Evolutionary conservation across 2,888 invertebrate species (phyloP).

Genomic region (Diplolepis rosae): DNA sequence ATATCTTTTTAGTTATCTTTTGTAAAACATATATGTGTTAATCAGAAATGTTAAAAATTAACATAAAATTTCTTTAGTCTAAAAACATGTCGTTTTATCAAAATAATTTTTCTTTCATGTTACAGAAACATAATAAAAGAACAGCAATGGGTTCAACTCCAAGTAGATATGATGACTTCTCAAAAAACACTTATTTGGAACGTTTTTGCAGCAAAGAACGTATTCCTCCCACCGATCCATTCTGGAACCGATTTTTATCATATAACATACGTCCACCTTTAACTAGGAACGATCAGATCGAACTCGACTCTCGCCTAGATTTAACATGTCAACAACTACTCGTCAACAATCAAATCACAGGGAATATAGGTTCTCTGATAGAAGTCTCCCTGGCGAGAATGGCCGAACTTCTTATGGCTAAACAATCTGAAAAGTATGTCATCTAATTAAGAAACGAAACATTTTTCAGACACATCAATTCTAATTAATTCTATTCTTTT

Average conservation of each 20-base stretch:
- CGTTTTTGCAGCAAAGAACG: slow-evolving; percentile 87
- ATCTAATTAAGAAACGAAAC: neutral
- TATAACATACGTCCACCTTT: slow-evolving; percentile 91
- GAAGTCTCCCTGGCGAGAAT: slow-evolving; percentile 89
- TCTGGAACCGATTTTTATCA: slow-evolving; percentile 95
- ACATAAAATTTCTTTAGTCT: neutral
- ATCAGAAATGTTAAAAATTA: neutral
- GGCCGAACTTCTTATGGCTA: slow-evolving; percentile 87
- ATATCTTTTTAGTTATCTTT: neutral
- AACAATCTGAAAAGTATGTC: slow-evolving; percentile 91
- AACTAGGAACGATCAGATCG: slow-evolving; percentile 79
- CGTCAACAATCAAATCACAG: slow-evolving; percentile 89
- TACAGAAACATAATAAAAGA: neutral
- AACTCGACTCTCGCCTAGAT: slow-evolving; percentile 86
- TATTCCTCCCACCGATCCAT: slow-evolving; percentile 90
- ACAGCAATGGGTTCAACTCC: slow-evolving; percentile 85
- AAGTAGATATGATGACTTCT: slow-evolving; percentile 86
- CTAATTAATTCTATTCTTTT: slow-evolving; percentile 45
- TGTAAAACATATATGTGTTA: neutral
- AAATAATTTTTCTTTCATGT: neutral
- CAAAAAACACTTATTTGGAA: slow-evolving; percentile 86
- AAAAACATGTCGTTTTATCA: neutral
- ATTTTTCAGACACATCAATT: neutral
- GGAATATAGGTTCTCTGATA: slow-evolving; percentile 92
- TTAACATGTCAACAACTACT: slow-evolving; percentile 84